These are phyloP conservation scores for Tolypeutes matacus DNA, from an alignment of 2,797 vertebrate genomes.

Conservation along the genomic window DNA sequence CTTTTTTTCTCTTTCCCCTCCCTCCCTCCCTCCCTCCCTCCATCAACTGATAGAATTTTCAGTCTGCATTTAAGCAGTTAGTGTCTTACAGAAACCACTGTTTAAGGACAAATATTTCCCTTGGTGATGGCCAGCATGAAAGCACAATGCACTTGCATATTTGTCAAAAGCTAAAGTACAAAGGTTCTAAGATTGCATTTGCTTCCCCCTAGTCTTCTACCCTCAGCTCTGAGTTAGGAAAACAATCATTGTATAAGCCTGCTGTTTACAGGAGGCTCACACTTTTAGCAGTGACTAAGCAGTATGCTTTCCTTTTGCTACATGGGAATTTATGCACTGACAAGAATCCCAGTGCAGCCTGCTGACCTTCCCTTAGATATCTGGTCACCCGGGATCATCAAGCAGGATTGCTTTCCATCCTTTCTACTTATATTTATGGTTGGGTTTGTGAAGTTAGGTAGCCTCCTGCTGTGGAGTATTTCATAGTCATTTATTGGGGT, in stretches of 20 bases:
- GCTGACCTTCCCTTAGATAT: background rate
- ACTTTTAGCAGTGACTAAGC: slow-evolving; percentile 62
- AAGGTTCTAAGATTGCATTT: background rate
- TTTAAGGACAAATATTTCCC: slow-evolving; percentile 16
- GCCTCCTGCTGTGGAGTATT: background rate
- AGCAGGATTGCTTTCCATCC: background rate
- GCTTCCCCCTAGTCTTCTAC: background rate
- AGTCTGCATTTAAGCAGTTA: background rate
- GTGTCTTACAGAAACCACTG: background rate
- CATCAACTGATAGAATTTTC: slow-evolving; percentile 24
- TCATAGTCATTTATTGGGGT: background rate
- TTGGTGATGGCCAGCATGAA: background rate
- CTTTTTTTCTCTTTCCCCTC: background rate
- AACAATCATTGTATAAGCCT: background rate
- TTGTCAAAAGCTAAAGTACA: slow-evolving; percentile 44
- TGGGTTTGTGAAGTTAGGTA: background rate
- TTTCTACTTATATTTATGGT: background rate
- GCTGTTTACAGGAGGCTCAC: slow-evolving; percentile 39
- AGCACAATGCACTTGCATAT: background rate
- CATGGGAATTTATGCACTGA: background rate
- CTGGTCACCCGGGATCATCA: background rate
- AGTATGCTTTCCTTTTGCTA: background rate
- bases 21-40: rapidly evolving
- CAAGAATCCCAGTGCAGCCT: background rate
- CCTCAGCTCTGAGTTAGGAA: slow-evolving; percentile 43